phyloP scores from a whole-genome alignment of 1,140 invertebrate genomes.

The Papilio polytes region DNA sequence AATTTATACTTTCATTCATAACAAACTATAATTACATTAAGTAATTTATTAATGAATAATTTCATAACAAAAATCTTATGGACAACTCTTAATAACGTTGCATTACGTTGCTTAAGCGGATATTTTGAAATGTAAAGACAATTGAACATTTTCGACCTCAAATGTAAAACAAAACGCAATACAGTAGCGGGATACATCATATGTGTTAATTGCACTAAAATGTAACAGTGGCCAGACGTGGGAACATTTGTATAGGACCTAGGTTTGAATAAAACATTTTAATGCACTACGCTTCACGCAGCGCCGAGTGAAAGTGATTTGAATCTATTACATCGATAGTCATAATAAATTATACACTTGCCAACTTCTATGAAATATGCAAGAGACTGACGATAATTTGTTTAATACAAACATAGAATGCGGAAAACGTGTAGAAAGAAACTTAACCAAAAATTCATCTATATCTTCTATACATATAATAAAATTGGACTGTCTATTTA shows the following conservation, averaged over 20 bases:
- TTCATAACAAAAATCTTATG: constrained; percentile 28
- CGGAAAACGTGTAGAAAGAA: too few relatives aligned
- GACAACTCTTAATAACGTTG: constrained; percentile 12
- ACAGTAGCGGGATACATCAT: constrained; percentile 11
- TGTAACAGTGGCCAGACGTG: constrained; percentile 31
- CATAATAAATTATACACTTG: constrained; percentile 1
- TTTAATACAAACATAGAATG: not conserved
- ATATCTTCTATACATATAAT: not conserved
- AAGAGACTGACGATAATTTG: not conserved
- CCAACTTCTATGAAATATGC: not conserved
- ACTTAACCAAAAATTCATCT: too few relatives aligned
- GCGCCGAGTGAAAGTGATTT: constrained; percentile 24
- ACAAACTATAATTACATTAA: not conserved
- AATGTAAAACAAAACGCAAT: constrained; percentile 35
- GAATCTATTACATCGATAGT: constrained; percentile 21
- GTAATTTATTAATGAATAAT: constrained; percentile 11
- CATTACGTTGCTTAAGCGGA: constrained; percentile 29
- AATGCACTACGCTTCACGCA: constrained; percentile 24
- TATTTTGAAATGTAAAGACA: constrained; percentile 36
- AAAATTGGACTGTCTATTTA: too few relatives aligned
- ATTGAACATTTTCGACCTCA: constrained; percentile 35
- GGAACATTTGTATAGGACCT: constrained; percentile 15
- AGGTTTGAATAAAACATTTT: constrained; percentile 22
- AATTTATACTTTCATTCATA: not conserved
- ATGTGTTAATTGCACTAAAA: constrained; percentile 36